Base-by-base conservation (phyloP, 1,140 invertebrate genomes). In the Berghia stephanieae region DNA sequence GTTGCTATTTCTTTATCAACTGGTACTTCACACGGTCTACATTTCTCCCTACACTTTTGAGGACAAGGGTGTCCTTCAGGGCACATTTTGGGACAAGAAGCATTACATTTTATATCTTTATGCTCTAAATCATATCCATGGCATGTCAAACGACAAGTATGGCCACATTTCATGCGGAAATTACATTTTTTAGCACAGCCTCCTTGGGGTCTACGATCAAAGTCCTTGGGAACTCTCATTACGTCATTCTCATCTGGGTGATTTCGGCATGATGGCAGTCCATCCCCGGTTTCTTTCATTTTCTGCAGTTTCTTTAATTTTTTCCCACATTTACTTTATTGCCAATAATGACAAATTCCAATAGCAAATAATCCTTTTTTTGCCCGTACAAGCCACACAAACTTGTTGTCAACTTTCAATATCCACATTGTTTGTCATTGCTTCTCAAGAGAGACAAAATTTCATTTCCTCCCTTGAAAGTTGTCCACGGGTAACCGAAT, bases 391-490 rank as follows among this genome's bases (percentile, higher is more conserved):
- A 96, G 88, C 3, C 95, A 94, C 1, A 96, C 95, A 89, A 96
- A 92, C 67, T 95, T 89, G 89, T 96, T 96, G 52, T 93, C 91
- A 57, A 91, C 92, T 40, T 91, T 91, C 24, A 96, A 86, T 96
- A 2, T 96, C 96, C 83, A 96, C 93, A 40, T 91, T 92, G 18
- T 90, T 92, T 87, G 1, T 85, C 77, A 73, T 89, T 89, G 86
- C 93, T 95, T 78, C 95, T 90, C 0, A 97, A 95, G 6, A 96
- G 89, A 0, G 95, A 96, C 8, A 96, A 84, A 43, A 97, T 95
- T 80, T 95, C 93, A 46, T 93, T 94, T 88, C 97, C 95, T 86
- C 96, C 95, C 95, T 91, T 89, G 86, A 74, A 82, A 89, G 79
- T 94, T 95, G 85, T 96, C 95, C 1, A 96, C 92, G 5, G 92